Conservation (phyloP, 2,797 vertebrate genomes). For the Sylvia borin region DNA sequence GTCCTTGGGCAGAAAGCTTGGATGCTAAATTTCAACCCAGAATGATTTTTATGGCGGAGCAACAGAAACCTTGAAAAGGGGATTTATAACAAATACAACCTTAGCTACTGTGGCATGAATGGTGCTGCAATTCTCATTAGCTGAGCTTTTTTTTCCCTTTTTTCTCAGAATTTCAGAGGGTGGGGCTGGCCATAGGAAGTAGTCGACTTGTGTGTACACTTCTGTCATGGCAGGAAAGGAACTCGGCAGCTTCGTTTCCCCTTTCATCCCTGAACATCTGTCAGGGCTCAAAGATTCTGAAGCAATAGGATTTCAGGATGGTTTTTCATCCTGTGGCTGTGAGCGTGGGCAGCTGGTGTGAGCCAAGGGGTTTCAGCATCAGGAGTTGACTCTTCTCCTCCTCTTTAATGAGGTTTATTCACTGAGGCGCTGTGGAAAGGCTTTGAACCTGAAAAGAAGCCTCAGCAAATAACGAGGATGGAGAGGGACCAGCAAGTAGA, state of each 20-base stretch:
- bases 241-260: neutral
- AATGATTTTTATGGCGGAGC: conserved; percentile 52
- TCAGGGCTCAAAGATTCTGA: conserved; percentile 32
- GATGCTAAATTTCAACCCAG: conserved; percentile 51
- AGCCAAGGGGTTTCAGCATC: neutral
- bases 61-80: conserved; percentile 55
- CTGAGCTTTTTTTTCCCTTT: neutral
- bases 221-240: conserved; percentile 36
- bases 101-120: conserved; percentile 7
- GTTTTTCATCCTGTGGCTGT: neutral
- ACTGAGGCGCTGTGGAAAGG: neutral
- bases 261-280: conserved; percentile 50
- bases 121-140: conserved; percentile 63
- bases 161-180: conserved; percentile 57
- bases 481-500: neutral
- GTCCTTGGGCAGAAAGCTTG: conserved; percentile 61
- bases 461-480: neutral
- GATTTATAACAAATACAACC: conserved; percentile 50
- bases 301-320: neutral
- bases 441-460: conserved; percentile 13
- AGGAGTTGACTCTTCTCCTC: neutral
- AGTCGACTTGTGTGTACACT: neutral
- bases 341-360: neutral
- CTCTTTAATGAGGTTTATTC: conserved; percentile 5
- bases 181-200: conserved; percentile 34